A percentile compares a stretch with the other conserved stretches of the same genome.
Evolutionary conservation across 2,888 invertebrate genomes (phyloP).

Genomic region (Allacma fusca): DNA sequence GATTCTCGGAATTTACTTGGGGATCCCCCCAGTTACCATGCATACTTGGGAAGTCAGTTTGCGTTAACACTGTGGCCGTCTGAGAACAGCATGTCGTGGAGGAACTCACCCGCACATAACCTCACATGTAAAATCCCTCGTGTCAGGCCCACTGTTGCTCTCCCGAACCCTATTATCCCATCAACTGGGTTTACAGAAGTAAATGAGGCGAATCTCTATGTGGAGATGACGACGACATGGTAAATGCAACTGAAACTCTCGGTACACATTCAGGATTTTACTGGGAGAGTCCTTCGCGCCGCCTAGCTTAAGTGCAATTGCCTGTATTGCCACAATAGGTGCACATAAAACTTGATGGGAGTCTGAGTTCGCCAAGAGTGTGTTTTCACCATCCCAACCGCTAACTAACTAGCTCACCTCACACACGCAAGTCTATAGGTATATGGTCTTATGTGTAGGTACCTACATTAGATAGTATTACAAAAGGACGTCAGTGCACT

Average conservation of each 20-base stretch:
- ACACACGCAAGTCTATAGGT: too few relatives aligned
- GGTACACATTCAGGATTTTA: constrained; percentile 36
- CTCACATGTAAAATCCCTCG: too few relatives aligned
- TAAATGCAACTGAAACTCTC: constrained; percentile 37
- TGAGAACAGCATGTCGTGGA: too few relatives aligned
- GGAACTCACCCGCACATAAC: too few relatives aligned
- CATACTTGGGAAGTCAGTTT: not conserved
- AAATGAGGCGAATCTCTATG: constrained; percentile 37
- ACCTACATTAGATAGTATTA: too few relatives aligned
- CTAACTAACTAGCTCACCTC: too few relatives aligned
- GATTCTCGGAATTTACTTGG: not conserved
- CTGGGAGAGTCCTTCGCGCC: constrained; percentile 21
- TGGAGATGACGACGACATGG: constrained; percentile 33
- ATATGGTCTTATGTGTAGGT: too few relatives aligned
- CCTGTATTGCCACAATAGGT: constrained; percentile 50
- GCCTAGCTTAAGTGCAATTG: constrained; percentile 50
- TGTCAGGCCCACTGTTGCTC: constrained; percentile 25
- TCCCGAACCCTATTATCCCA: constrained; percentile 23
- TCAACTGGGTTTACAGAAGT: constrained; percentile 31
- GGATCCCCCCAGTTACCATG: too few relatives aligned
- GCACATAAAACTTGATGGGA: constrained; percentile 49
- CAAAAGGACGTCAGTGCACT: too few relatives aligned
- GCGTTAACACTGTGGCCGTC: not conserved
- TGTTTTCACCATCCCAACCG: too few relatives aligned
- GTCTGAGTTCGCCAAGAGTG: constrained; percentile 24